Evolutionary conservation across 2,113 vertebrate species (phyloP).

Genomic region (Etheostoma spectabile): DNA sequence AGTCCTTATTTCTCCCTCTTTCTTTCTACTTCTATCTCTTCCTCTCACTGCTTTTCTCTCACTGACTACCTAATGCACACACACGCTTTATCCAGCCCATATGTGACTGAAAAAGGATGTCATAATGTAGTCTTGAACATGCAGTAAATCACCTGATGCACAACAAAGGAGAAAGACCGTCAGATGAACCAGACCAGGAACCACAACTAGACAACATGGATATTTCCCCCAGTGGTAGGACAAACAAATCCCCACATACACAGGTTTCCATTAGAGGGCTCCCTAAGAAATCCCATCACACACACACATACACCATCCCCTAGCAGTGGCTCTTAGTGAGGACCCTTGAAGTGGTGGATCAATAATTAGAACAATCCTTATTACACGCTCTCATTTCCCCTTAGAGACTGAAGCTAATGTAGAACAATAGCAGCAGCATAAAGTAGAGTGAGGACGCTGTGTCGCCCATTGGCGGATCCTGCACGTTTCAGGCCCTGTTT

Average conservation of each 20-base stretch:
- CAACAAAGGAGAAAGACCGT: neutral
- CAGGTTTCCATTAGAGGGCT: slow-evolving; percentile 60
- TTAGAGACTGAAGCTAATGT: slow-evolving; percentile 70
- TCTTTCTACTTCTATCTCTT: slow-evolving; percentile 28
- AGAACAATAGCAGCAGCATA: slow-evolving; percentile 62
- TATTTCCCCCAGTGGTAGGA: slow-evolving; percentile 35
- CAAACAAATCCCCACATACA: slow-evolving; percentile 50
- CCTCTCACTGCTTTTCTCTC: slow-evolving; percentile 12
- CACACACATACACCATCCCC: slow-evolving; percentile 25
- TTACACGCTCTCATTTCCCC: slow-evolving; percentile 74
- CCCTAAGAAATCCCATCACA: slow-evolving; percentile 54
- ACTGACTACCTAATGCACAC: slow-evolving; percentile 4
- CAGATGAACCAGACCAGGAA: slow-evolving; percentile 12
- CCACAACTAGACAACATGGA: slow-evolving; percentile 41
- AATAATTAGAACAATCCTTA: slow-evolving; percentile 81
- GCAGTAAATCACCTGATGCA: slow-evolving; percentile 43
- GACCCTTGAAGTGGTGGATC: slow-evolving; percentile 75
- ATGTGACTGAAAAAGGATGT: slow-evolving; percentile 8
- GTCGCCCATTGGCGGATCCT: slow-evolving; percentile 19
- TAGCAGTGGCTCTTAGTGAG: slow-evolving; percentile 45
- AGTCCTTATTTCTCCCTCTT: slow-evolving; percentile 51
- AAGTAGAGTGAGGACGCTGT: slow-evolving; percentile 23
- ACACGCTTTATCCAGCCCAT: neutral
- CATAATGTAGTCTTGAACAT: slow-evolving; percentile 8
- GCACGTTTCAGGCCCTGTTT: slow-evolving; percentile 37